Evolutionary conservation across 2,113 vertebrate genomes (phyloP).

Genomic region (Otis tarda): DNA sequence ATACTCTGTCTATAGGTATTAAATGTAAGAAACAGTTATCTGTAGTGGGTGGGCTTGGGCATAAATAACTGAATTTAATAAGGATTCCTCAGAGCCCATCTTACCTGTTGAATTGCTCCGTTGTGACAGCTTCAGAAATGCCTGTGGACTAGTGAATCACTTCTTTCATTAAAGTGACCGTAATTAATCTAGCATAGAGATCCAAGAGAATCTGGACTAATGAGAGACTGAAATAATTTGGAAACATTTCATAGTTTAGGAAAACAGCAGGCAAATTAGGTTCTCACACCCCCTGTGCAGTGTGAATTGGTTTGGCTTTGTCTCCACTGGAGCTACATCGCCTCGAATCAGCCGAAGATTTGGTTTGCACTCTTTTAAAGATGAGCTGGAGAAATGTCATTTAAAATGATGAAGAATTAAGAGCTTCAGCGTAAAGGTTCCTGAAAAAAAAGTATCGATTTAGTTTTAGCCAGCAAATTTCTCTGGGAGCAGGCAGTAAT

Average conservation of each 20-base stretch:
- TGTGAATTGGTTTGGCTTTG: not conserved
- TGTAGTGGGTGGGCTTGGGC: not conserved
- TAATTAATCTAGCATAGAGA: not conserved
- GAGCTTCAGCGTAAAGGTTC: not conserved
- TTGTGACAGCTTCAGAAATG: not conserved
- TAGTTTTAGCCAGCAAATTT: not conserved
- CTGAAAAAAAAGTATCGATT: not conserved
- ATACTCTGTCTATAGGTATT: not conserved
- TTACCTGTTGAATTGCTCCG: not conserved
- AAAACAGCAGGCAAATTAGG: not conserved
- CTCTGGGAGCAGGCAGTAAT: not conserved
- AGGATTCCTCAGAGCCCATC: not conserved
- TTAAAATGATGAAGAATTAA: not conserved
- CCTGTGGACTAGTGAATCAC: not conserved
- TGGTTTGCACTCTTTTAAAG: not conserved
- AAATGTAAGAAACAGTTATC: not conserved
- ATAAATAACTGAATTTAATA: not conserved
- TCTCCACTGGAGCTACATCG: not conserved
- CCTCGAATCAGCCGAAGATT: not conserved
- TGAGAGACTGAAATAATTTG: not conserved
- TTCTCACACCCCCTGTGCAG: not conserved
- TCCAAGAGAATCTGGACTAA: not conserved
- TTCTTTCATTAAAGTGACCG: not conserved
- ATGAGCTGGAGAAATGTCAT: not conserved
- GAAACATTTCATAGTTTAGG: not conserved